Evolutionary conservation across 2,113 vertebrate species (phyloP).

Genomic region (Leuciscus idus): DNA sequence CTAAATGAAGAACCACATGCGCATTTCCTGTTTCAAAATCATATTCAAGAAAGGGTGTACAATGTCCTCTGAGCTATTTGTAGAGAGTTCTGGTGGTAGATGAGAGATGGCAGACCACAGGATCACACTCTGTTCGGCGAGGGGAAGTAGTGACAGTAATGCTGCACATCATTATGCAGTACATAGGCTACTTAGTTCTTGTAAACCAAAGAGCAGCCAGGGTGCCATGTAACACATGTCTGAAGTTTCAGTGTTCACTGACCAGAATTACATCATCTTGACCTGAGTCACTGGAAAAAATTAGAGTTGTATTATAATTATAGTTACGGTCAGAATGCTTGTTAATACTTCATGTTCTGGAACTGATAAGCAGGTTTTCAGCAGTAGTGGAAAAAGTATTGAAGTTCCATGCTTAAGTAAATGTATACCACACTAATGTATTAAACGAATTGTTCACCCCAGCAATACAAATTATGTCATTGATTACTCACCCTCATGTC

Average conservation of each 20-base stretch:
- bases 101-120: conserved; percentile 1
- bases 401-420: not conserved
- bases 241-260: not conserved
- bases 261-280: not conserved
- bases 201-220: not conserved
- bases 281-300: not conserved
- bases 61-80: conserved; percentile 18
- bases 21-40: conserved; percentile 26
- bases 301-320: not conserved
- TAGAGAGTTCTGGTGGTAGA: not conserved
- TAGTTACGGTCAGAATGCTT: not conserved
- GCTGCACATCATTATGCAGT: not conserved
- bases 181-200: not conserved
- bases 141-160: not conserved
- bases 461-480: too few relatives aligned
- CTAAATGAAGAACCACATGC: conserved; percentile 30
- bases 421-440: not conserved
- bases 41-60: not conserved
- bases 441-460: not conserved
- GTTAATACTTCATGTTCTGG: conserved; percentile 7
- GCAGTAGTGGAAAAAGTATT: not conserved
- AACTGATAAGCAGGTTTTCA: not conserved
- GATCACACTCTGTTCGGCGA: not conserved
- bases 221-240: not conserved
- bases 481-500: too few relatives aligned